Base-by-base conservation (phyloP, 2,888 invertebrate species). In the Boloria selene region DNA sequence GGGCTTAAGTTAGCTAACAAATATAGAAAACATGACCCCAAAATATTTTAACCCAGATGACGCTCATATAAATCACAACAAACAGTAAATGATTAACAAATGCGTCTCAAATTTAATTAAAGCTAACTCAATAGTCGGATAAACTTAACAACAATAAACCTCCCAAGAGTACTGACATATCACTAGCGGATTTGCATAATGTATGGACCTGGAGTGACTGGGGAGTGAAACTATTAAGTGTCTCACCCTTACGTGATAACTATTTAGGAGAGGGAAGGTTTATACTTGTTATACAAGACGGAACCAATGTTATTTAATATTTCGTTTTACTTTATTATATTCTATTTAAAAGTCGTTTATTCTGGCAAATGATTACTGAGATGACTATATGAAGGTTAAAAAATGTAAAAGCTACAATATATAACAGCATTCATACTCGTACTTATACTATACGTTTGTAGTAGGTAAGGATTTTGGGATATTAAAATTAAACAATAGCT, bases 111-210 rank as follows among this genome's bases (percentile, higher is more conserved):
- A 91, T 92, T 92, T 92, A 92, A 92, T 92, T 91, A 92, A 91
- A 92, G 86, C 86, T 88, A 88, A 90, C 90, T 90, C 87, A 86
- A 90, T 90, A 89, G 86, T 90, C 86, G 88, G 88, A 88, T 90
- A 88, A 86, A 88, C 88, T 85, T 84, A 85, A 87, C 86, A 86
- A 90, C 89, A 90, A 90, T 91, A 90, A 89, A 88, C 86, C 85
- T 90, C 91, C 91, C 91, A 81, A 88, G 91, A 88, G 91, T 86
- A 86, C 86, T 87, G 89, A 90, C 91, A 87, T 92, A 91, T 92
- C 91, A 90, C 90, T 89, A 84, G 81, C 87, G 84, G 81, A 92
- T 92, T 91, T 91, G 90, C 91, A 92, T 92, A 91, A 92, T 91
- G 87, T 88, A 89, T 88, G 88, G 85, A 84, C 83, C 78, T 44